Evolutionary conservation across 2,888 invertebrate genomes (phyloP), one percentile per base, ranked within the genome.

Genomic region (Leucophenga montana): DNA sequence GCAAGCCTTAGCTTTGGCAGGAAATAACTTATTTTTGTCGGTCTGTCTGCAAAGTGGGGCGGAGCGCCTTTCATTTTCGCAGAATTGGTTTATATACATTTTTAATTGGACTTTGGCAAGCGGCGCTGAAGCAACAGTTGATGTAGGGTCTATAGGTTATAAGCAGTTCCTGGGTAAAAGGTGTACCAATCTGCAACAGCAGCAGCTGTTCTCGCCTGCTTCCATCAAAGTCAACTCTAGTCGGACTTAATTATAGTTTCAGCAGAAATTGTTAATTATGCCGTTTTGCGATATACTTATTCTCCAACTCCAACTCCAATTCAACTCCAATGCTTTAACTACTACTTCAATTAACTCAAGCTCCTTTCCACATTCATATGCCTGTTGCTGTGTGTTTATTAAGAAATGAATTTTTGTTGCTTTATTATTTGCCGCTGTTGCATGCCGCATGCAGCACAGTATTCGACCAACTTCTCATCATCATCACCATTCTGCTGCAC

Each of bases 331-430:
- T 27, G 27, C 27, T 27, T n/a, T 18, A 16, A 18, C 50, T n/a
- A 18, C 50, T n/a, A 16, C 50, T 50, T 50, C 50, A 50, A 61
- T 61, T 31, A 61, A 39, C 39, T 39, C 9, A 1, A 8, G 11
- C 50, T 50, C 50, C n/a, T 18, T 50, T 18, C n/a, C 33, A 31
- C 33, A n/a, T n/a, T 59, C 33, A 44, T 11, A 39, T 18, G n/a
- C n/a, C n/a, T n/a, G n/a, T 8, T 27, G 16, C 14, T 27, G 16
- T 57, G 11, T 8, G n/a, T 73, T 82, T 81, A 81, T 82, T 82
- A 80, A 81, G 82, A 82, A 81, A 81, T 81, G 82, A 82, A 82
- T 83, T 81, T 82, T 82, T 82, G 81, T 82, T 82, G 81, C 83
- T 82, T 82, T 82, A 82, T 82, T 82, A 82, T 76, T 53, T 14